Percentiles rank a stretch among this genome's conserved stretches.
Evolutionary conservation across 2,888 invertebrate species (phyloP).

Genomic region (Anticlea derivata): DNA sequence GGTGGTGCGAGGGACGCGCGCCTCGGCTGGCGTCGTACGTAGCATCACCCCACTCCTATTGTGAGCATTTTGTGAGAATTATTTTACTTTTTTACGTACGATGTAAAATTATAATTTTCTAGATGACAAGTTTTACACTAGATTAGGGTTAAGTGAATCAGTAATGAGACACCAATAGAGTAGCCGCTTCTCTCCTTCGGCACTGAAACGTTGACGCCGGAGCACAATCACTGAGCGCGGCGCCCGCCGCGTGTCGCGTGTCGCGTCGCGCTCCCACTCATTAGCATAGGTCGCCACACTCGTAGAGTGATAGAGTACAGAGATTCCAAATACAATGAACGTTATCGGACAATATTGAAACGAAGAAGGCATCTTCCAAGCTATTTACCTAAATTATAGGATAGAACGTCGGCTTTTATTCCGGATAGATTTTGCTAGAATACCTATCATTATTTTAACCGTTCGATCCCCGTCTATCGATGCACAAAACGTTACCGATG

Average conservation of each 20-base stretch:
- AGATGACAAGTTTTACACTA: slow-evolving; percentile 82
- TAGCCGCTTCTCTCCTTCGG: slow-evolving; percentile 83
- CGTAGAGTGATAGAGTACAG: slow-evolving; percentile 78
- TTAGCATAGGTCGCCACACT: slow-evolving; percentile 80
- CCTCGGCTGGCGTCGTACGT: slow-evolving; percentile 61
- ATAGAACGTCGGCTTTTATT: slow-evolving; percentile 82
- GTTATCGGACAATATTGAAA: slow-evolving; percentile 82
- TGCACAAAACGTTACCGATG: slow-evolving; percentile 80
- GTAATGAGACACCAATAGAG: slow-evolving; percentile 83
- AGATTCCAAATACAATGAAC: slow-evolving; percentile 74
- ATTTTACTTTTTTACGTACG: slow-evolving; percentile 80
- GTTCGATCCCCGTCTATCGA: slow-evolving; percentile 72
- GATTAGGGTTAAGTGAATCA: slow-evolving; percentile 81
- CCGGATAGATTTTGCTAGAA: slow-evolving; percentile 84
- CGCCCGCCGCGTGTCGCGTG: slow-evolving; percentile 34
- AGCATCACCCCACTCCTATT: slow-evolving; percentile 76
- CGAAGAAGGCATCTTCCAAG: slow-evolving; percentile 80
- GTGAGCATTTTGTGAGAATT: slow-evolving; percentile 83
- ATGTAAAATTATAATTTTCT: slow-evolving; percentile 75
- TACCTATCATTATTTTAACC: slow-evolving; percentile 66
- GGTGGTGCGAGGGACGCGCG: slow-evolving; percentile 42
- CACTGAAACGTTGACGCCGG: slow-evolving; percentile 75
- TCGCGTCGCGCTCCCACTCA: slow-evolving; percentile 50
- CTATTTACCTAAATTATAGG: slow-evolving; percentile 79
- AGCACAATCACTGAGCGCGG: slow-evolving; percentile 55